Conservation (phyloP, 1,140 invertebrate species). For the Pogonus chalceus region DNA sequence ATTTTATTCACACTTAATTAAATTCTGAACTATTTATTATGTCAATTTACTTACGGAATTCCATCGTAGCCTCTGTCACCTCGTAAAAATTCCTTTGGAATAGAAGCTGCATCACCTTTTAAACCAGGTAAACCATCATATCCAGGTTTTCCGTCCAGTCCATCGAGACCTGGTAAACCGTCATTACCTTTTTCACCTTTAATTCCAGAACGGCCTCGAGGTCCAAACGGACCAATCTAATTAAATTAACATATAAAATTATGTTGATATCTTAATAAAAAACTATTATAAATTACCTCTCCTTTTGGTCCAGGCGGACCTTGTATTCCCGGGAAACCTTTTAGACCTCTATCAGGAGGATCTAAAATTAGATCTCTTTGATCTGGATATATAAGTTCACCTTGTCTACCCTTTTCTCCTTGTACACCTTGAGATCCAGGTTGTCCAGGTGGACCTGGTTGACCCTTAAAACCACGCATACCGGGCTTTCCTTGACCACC, state of each 20-base stretch:
- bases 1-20: conserved; percentile 10
- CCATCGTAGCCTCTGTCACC: conserved; percentile 36
- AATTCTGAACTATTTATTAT: conserved; percentile 2
- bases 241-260: neutral
- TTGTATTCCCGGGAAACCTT: conserved; percentile 41
- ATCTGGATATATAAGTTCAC: conserved; percentile 22
- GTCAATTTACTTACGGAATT: conserved; percentile 19
- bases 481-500: conserved; percentile 43
- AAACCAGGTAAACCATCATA: conserved; percentile 40
- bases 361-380: conserved; percentile 32
- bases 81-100: conserved; percentile 36
- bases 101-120: conserved; percentile 39
- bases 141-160: conserved; percentile 44
- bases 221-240: conserved; percentile 40
- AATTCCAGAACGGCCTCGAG: conserved; percentile 36
- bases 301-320: conserved; percentile 46
- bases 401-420: conserved; percentile 28
- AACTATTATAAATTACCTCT: conserved; percentile 28
- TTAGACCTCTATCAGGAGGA: conserved; percentile 38
- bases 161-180: conserved; percentile 40
- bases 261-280: neutral
- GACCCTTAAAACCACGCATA: conserved; percentile 31
- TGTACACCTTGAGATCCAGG: conserved; percentile 33
- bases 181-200: conserved; percentile 47
- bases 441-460: conserved; percentile 31